Conservation (phyloP, 2,797 vertebrate genomes). For the Macrochelys suwanniensis region DNA sequence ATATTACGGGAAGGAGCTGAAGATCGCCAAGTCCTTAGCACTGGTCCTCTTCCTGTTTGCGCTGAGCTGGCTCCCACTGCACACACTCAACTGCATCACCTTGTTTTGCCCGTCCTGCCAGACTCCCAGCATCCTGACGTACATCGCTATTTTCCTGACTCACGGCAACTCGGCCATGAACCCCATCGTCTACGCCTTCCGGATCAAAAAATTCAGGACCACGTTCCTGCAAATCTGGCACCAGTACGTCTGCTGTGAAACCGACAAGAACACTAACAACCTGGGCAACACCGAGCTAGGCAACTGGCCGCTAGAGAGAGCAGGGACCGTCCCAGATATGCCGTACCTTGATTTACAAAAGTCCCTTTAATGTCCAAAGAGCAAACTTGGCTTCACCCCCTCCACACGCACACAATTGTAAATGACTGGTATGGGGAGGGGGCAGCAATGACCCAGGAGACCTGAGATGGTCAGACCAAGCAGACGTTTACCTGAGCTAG, state of each 20-base stretch:
- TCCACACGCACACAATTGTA: neutral
- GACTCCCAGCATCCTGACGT: slow-evolving; percentile 87
- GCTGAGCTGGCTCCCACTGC: slow-evolving; percentile 96
- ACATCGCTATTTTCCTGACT: slow-evolving; percentile 94
- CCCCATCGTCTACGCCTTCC: slow-evolving; percentile 96
- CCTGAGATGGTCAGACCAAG: neutral
- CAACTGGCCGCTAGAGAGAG: slow-evolving; percentile 16
- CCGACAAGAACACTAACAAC: slow-evolving; percentile 38
- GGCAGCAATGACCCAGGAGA: neutral
- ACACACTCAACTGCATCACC: slow-evolving; percentile 95
- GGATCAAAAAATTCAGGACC: slow-evolving; percentile 94
- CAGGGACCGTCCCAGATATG: neutral
- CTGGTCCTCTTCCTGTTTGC: slow-evolving; percentile 95
- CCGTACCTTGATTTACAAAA: neutral
- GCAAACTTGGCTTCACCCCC: fast-evolving
- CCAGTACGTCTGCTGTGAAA: slow-evolving; percentile 93
- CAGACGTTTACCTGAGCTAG: neutral
- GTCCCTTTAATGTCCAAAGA: neutral
- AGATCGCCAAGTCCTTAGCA: slow-evolving; percentile 95
- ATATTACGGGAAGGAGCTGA: slow-evolving; percentile 97
- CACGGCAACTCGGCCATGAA: slow-evolving; percentile 98
- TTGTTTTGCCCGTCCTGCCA: slow-evolving; percentile 89
- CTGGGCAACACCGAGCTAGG: neutral
- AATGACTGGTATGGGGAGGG: neutral
- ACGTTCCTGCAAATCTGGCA: slow-evolving; percentile 96